Evolutionary conservation across 1,140 invertebrate species (phyloP), one percentile per base, ranked within the genome.

Genomic region (Bombyx mandarina): DNA sequence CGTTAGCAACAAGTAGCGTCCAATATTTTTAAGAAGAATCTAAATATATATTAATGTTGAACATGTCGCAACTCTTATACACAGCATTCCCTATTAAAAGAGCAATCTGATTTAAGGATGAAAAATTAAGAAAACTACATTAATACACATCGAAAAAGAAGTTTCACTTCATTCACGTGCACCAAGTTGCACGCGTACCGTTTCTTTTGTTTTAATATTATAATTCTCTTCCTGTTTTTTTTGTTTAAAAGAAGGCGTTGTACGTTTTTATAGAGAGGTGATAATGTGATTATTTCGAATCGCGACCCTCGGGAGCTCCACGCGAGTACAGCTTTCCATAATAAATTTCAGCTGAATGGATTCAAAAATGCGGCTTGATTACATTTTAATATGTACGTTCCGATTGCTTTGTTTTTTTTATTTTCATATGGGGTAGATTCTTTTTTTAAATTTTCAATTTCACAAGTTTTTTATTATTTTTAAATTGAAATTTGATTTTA

Each of bases 351-450:
- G 54, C 57, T 67, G 73, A 73, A 66, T 67, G 65, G 58, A 61
- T 66, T 62, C 65, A 67, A 71, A 68, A 59, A 67, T 68, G 66
- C 67, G 71, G 65, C 67, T 58, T 71, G 64, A 73, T 71, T 69
- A 71, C 69, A 66, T 9, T 47, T 47, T 47, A 10, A 10, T 12
- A 10, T 47, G 9, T 10, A 47, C 45, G 45, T 47, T 12, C 45
- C 45, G 12, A 10, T 47, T 9, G 45, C 9, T 47, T 47, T 10
- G 9, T 4, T 12, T 4, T 12, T 8, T 47, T 12, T 12, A 47
- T 47, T 47, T 47, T 10, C 45, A 47, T 5, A 9, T 47, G 26
- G 26, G 2, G 26, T 47, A 47, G 9, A 47, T 10, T 7, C 8
- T 10, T 47, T 47, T 47, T 47, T 47, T 47, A 7, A 7, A 10